These are phyloP conservation scores for Pediacus dermestoides DNA, from an alignment of 2,888 invertebrate genomes.

Conservation along the genomic window DNA sequence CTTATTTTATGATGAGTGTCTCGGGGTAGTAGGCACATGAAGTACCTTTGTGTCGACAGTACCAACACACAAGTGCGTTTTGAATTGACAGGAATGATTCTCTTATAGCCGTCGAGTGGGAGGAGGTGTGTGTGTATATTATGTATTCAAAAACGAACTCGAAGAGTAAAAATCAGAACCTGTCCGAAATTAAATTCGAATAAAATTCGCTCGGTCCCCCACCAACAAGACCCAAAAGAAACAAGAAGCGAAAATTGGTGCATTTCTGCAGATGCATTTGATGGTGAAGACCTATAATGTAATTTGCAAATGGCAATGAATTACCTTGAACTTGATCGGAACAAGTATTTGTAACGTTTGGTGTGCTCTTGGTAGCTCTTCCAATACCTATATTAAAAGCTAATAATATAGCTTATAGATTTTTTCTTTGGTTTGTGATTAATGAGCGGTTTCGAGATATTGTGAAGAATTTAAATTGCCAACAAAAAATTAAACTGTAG, in stretches of 20 bases:
- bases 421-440: too few relatives aligned
- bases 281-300: conserved; percentile 10
- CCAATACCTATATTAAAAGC: too few relatives aligned
- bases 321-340: conserved; percentile 47
- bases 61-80: conserved; percentile 33
- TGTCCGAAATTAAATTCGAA: conserved; percentile 22
- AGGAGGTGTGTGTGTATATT: conserved; percentile 17
- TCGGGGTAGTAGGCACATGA: conserved; percentile 11
- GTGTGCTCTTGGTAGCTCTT: too few relatives aligned
- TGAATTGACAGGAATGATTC: conserved; percentile 26
- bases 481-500: too few relatives aligned
- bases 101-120: conserved; percentile 33
- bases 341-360: too few relatives aligned
- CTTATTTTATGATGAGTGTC: too few relatives aligned
- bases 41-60: conserved; percentile 22
- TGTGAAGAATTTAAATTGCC: too few relatives aligned
- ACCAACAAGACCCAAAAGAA: conserved; percentile 11
- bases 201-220: conserved; percentile 12
- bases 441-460: too few relatives aligned
- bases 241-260: conserved; percentile 12
- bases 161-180: conserved; percentile 20
- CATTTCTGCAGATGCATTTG: conserved; percentile 19
- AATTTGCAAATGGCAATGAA: conserved; percentile 39
- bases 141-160: conserved; percentile 11
- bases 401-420: too few relatives aligned